Percentiles rank a stretch among this genome's conserved stretches.
Conservation (phyloP, 2,797 vertebrate genomes). For the Poecilia picta region DNA sequence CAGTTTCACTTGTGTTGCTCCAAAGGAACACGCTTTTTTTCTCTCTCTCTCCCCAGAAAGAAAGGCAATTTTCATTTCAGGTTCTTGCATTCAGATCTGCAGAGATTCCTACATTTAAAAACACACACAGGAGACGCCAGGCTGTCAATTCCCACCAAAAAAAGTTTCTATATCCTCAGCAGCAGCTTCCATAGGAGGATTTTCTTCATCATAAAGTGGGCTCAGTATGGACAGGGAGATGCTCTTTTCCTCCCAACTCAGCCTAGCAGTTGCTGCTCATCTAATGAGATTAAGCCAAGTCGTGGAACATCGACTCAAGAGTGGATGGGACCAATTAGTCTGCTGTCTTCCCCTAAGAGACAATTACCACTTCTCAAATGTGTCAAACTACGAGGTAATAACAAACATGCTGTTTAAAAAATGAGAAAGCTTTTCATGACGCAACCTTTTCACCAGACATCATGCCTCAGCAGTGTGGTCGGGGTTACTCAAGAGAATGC, state of each 20-base stretch:
- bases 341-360: slow-evolving; percentile 72
- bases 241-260: slow-evolving; percentile 38
- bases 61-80: slow-evolving; percentile 23
- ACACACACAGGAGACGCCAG: slow-evolving; percentile 26
- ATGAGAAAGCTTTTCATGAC: slow-evolving; percentile 45
- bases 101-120: slow-evolving; percentile 17
- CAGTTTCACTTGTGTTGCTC: slow-evolving; percentile 17
- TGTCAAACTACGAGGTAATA: slow-evolving; percentile 58
- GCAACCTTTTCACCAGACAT: slow-evolving; percentile 46
- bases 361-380: slow-evolving; percentile 65
- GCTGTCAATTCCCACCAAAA: slow-evolving; percentile 31
- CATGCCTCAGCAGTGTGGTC: slow-evolving; percentile 18
- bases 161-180: slow-evolving; percentile 36
- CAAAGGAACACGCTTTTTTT: not conserved
- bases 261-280: slow-evolving; percentile 35
- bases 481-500: slow-evolving; percentile 45
- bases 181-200: slow-evolving; percentile 41
- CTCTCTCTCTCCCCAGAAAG: slow-evolving; percentile 5
- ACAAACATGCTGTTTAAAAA: slow-evolving; percentile 45
- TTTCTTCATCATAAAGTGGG: slow-evolving; percentile 40
- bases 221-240: slow-evolving; percentile 44
- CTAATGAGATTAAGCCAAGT: slow-evolving; percentile 81
- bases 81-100: slow-evolving; percentile 26
- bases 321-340: slow-evolving; percentile 82
- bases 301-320: slow-evolving; percentile 76